Conservation (phyloP, 2,888 invertebrate species). For the Euspilapteryx auroguttella region DNA sequence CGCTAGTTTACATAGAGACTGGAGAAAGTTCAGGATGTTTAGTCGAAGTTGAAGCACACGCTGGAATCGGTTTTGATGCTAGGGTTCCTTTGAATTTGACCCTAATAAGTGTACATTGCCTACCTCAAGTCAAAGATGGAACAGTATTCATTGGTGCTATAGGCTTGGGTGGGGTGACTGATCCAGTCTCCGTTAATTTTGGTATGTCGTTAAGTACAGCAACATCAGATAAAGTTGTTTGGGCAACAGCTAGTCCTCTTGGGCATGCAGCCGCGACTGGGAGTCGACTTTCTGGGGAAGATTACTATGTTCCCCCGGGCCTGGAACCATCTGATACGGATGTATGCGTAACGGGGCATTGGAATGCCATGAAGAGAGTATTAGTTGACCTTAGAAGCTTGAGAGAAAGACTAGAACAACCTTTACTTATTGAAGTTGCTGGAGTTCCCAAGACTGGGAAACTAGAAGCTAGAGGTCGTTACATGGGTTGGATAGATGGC, state of each 20-base stretch:
- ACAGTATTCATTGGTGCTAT: slow-evolving; percentile 33
- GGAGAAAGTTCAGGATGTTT: slow-evolving; percentile 19
- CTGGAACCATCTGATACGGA: slow-evolving; percentile 13
- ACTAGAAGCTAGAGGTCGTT: slow-evolving; percentile 32
- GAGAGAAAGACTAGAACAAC: slow-evolving; percentile 16
- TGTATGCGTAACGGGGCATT: slow-evolving; percentile 27
- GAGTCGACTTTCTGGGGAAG: slow-evolving; percentile 21
- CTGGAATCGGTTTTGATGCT: slow-evolving; percentile 11
- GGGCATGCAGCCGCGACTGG: slow-evolving; percentile 24
- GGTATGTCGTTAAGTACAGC: slow-evolving; percentile 25
- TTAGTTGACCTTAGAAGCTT: slow-evolving; percentile 25
- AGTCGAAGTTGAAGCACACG: slow-evolving; percentile 17
- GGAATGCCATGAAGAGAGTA: slow-evolving; percentile 40
- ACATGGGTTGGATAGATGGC: slow-evolving; percentile 34
- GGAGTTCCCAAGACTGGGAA: slow-evolving; percentile 35
- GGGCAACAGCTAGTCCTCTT: slow-evolving; percentile 27
- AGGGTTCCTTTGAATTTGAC: slow-evolving; percentile 26
- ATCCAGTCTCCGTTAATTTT: slow-evolving; percentile 21
- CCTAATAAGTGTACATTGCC: slow-evolving; percentile 37
- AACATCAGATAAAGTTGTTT: slow-evolving; percentile 24
- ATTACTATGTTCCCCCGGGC: slow-evolving; percentile 26
- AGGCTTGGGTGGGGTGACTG: slow-evolving; percentile 21
- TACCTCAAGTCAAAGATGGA: slow-evolving; percentile 30
- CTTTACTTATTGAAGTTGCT: slow-evolving; percentile 37
- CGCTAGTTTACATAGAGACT: slow-evolving; percentile 17